Evolutionary conservation across 92 coral and sea anemone species (phyloP).

Genomic region (Actinostola sp.): DNA sequence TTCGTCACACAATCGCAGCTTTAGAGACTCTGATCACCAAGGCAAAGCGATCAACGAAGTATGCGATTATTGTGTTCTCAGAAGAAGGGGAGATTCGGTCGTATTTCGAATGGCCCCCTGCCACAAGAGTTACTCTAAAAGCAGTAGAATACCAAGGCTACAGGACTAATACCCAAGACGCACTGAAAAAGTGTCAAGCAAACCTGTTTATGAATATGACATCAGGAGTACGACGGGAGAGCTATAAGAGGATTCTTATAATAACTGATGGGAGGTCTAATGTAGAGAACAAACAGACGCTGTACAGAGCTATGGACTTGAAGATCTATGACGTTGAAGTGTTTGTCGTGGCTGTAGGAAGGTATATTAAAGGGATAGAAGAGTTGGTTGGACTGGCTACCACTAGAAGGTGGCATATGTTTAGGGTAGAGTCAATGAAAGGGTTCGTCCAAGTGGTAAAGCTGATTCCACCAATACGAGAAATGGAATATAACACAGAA

Average conservation of each 20-base stretch:
- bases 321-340: constrained; percentile 62
- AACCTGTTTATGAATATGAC: constrained; percentile 35
- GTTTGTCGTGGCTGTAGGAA: constrained; percentile 85
- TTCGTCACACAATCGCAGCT: constrained; percentile 59
- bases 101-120: constrained; percentile 23
- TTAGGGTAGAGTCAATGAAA: constrained; percentile 54
- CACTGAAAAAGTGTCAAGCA: constrained; percentile 54
- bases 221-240: constrained; percentile 44
- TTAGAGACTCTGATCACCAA: constrained; percentile 41
- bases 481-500: not conserved
- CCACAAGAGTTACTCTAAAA: constrained; percentile 36
- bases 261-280: constrained; percentile 87
- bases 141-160: constrained; percentile 17
- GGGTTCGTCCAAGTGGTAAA: constrained; percentile 26
- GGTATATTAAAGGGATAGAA: constrained; percentile 62
- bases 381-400: constrained; percentile 79
- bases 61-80: constrained; percentile 56
- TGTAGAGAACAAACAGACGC: constrained; percentile 48
- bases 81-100: constrained; percentile 46
- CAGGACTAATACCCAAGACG: constrained; percentile 77
- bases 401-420: constrained; percentile 62
- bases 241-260: constrained; percentile 61
- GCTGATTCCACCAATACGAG: constrained; percentile 17
- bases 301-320: constrained; percentile 61
- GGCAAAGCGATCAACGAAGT: constrained; percentile 53